Base-by-base conservation (phyloP, 2,797 vertebrate genomes). In the Hydrocynus forskahlii region DNA sequence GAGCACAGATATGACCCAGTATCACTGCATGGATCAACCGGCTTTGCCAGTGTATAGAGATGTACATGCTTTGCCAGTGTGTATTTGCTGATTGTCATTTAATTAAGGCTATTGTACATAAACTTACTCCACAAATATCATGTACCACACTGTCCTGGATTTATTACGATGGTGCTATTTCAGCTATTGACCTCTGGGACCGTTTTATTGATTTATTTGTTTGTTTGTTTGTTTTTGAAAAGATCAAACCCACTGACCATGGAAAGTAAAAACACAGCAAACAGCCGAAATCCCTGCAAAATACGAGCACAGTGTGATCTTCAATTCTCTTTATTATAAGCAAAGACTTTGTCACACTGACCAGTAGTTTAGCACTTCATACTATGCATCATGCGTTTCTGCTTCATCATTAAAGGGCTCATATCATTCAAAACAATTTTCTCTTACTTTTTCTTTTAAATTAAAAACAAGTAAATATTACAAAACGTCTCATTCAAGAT, bases 401-500 rank as follows among this genome's bases (percentile, higher is more conserved):
- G 75, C 63, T 82, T 77, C 74, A 78, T 82, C 59, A 69, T 78
- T 64, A 73, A 83, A 86, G 79, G 62, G 45, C n/a, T 7, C 57
- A 4, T 60, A 25, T 23, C 21, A 4, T 60, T 21, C 4, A 23
- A 60, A 23, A 60, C 48, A 3, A 48, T 52, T 10, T 45, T 45
- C 43, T 45, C 43, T 45, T 35, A 35, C 4, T 35, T 35, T 35
- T 35, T 35, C 2, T 35, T 35, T 35, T 35, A 35, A 2, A 35
- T 35, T 2, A 35, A 35, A 35, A 35, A 35, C 35, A 4, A 35
- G 43, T 10, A 45, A 45, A 45, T 45, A 45, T 45, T 45, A 0
- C 43, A 45, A 45, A 45, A 45, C 3, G 43, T 45, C 43, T 7
- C 43, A 12, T 45, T 45, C 10, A 35, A 48, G 1, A 48, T 12